phyloP scores from a whole-genome alignment of 2,113 vertebrate species.

The Abramis brama region DNA sequence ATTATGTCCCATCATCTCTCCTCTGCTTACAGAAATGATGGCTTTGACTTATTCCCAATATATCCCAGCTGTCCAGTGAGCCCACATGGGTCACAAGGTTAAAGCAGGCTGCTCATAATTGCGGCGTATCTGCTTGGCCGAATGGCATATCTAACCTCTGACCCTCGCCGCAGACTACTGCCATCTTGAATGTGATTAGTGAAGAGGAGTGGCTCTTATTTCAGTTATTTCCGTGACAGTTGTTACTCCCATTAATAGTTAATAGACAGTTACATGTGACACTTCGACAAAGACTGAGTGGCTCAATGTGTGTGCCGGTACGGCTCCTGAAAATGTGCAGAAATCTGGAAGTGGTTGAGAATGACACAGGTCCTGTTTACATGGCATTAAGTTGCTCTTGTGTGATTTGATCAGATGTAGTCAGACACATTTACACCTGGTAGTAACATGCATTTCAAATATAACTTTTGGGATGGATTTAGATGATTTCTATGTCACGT shows the following conservation, averaged over 20 bases:
- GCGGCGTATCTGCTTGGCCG: conserved; percentile 45
- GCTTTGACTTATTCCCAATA: conserved; percentile 51
- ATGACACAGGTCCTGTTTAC: neutral
- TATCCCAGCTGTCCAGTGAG: conserved; percentile 52
- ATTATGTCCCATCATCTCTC: conserved; percentile 51
- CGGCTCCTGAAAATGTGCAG: neutral
- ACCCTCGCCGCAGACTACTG: conserved; percentile 36
- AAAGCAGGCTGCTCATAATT: conserved; percentile 55
- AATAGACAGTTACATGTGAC: conserved; percentile 44
- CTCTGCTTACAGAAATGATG: conserved; percentile 45
- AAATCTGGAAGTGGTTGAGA: neutral
- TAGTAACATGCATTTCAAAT: too few relatives aligned
- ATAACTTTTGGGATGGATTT: too few relatives aligned
- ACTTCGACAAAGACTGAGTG: neutral
- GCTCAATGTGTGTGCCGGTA: neutral
- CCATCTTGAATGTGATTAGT: conserved; percentile 41
- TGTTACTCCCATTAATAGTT: conserved; percentile 55
- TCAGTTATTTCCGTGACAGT: conserved; percentile 50
- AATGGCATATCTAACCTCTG: conserved; percentile 56
- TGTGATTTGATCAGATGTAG: too few relatives aligned
- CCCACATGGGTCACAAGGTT: conserved; percentile 54
- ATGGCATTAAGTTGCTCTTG: too few relatives aligned
- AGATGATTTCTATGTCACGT: too few relatives aligned
- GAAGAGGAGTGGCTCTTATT: conserved; percentile 42
- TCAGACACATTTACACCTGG: too few relatives aligned